Evolutionary conservation across 2,113 vertebrate species (phyloP).

Genomic region (Gymnarchus niloticus): DNA sequence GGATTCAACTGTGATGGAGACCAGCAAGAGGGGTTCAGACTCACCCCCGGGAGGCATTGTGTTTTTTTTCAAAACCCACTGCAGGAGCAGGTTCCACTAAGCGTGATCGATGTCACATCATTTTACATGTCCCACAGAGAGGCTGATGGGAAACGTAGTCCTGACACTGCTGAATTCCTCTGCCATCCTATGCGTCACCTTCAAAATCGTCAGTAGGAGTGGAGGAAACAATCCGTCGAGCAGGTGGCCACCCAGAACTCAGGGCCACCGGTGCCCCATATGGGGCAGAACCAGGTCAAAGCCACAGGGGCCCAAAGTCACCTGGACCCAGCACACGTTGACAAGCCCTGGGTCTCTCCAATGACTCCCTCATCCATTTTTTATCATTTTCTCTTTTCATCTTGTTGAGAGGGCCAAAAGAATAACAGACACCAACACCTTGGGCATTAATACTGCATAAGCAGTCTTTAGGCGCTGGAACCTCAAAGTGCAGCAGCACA

Average conservation of each 20-base stretch:
- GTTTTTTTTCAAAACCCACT: background rate
- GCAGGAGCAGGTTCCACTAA: background rate
- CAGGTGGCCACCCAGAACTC: background rate
- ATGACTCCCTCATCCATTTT: constrained; percentile 45
- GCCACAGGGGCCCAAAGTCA: background rate
- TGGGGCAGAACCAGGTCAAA: background rate
- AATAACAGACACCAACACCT: constrained; percentile 38
- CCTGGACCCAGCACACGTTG: background rate
- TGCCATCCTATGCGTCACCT: background rate
- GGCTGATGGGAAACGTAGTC: background rate
- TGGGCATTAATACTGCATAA: constrained; percentile 41
- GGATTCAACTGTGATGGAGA: background rate
- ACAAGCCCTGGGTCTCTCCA: background rate
- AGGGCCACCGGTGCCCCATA: background rate
- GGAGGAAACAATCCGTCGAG: background rate
- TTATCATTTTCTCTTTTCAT: constrained; percentile 38
- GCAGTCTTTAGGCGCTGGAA: constrained; percentile 10
- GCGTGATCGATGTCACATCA: background rate
- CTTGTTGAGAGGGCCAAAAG: constrained; percentile 32
- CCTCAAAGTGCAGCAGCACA: background rate
- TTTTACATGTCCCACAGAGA: background rate
- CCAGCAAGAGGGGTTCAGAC: background rate
- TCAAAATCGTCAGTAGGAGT: too few relatives aligned
- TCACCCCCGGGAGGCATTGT: background rate
- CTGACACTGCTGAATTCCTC: background rate